Conservation (phyloP, 2,888 invertebrate species). For the Clostera curtula region DNA sequence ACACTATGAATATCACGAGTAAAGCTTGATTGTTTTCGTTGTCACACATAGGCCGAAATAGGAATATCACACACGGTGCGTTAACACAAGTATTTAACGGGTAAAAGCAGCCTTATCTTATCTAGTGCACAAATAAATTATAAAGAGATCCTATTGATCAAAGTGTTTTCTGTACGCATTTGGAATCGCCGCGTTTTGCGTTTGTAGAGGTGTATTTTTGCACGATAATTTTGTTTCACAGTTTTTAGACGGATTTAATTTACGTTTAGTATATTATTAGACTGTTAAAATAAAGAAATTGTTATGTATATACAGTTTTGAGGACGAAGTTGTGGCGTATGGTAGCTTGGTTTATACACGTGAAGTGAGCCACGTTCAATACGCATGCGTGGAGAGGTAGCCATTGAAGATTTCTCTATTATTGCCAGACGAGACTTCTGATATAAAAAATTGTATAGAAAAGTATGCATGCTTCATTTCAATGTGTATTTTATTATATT, state of each 20-base stretch:
- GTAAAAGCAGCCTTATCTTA: conserved; percentile 42
- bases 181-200: conserved; percentile 16
- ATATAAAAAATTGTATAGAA: conserved; percentile 36
- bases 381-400: conserved; percentile 65
- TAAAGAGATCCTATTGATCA: conserved; percentile 66
- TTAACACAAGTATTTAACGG: conserved; percentile 33
- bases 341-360: conserved; percentile 52
- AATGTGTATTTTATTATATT: conserved; percentile 30
- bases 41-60: conserved; percentile 36
- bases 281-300: conserved; percentile 51
- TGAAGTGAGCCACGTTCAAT: conserved; percentile 44
- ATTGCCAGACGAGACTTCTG: conserved; percentile 54
- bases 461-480: conserved; percentile 23
- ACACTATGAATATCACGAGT: conserved; percentile 30
- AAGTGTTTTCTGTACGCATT: conserved; percentile 34
- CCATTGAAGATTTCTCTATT: conserved; percentile 49
- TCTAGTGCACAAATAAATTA: conserved; percentile 67
- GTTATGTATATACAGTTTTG: conserved; percentile 67
- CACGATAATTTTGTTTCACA: conserved; percentile 11
- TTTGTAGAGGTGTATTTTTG: no score
- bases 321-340: conserved; percentile 60
- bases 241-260: conserved; percentile 58
- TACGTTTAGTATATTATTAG: conserved; percentile 49
- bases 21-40: conserved; percentile 44
- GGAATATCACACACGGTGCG: conserved; percentile 33